Evolutionary conservation across 53 echinoderm and acorn worm species (phyloP).

Genomic region (Actinopyga echinites): DNA sequence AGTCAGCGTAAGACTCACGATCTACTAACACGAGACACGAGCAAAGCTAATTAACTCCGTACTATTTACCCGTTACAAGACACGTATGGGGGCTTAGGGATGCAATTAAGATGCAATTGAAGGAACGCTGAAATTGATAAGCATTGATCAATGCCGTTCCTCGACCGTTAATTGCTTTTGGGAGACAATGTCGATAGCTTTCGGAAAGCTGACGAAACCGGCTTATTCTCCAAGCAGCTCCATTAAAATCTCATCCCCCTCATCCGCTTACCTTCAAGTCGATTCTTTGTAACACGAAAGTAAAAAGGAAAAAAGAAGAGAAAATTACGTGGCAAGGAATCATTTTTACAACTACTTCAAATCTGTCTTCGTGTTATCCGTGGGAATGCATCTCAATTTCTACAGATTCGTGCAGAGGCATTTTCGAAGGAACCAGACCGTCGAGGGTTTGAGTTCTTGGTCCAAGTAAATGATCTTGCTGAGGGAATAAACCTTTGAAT

Average conservation of each 20-base stretch:
- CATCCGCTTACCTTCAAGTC: neutral
- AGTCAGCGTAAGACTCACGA: conserved; percentile 23
- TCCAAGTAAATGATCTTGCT: too few relatives aligned
- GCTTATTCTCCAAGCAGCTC: conserved; percentile 10
- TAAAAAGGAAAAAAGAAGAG: neutral
- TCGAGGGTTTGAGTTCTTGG: too few relatives aligned
- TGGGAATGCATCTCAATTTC: conserved; percentile 23
- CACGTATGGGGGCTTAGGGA: conserved; percentile 42
- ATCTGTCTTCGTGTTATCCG: neutral
- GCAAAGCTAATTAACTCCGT: conserved; percentile 19
- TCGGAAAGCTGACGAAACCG: neutral
- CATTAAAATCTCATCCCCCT: conserved; percentile 14
- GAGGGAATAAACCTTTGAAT: too few relatives aligned
- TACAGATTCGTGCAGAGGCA: too few relatives aligned
- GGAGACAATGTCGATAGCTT: conserved; percentile 34
- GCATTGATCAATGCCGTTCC: conserved; percentile 33
- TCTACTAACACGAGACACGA: conserved; percentile 21
- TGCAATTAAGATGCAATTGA: conserved; percentile 38
- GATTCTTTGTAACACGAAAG: conserved; percentile 20
- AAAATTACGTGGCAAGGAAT: conserved; percentile 1
- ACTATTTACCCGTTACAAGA: conserved; percentile 36
- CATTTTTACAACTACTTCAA: conserved; percentile 11
- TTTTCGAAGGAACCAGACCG: too few relatives aligned
- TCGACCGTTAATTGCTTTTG: conserved; percentile 34
- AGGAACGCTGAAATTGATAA: conserved; percentile 30